Evolutionary conservation across 2,888 invertebrate species (phyloP), one percentile per base, ranked within the genome.

Genomic region (Eueremaeus valkanovi): DNA sequence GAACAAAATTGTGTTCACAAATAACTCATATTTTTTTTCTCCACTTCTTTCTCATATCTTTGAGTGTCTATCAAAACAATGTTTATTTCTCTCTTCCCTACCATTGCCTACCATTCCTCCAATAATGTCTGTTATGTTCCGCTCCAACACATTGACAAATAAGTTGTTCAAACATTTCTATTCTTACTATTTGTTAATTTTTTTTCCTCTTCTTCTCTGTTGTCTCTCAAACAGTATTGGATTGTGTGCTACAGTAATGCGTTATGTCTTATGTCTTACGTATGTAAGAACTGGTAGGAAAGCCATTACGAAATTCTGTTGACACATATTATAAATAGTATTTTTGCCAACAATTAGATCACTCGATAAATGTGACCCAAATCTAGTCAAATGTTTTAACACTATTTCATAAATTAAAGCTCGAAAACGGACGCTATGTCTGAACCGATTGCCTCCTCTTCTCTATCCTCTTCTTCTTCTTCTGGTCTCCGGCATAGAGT

Each of bases 311-410:
- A 16, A 58, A 29, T 58, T 58, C 24, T 58, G 58, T 51, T 58
- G 58, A 58, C 58, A 58, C 27, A 58, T 58, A 58, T 58, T 27
- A 58, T 27, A 27, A 58, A 29, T 29, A 58, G 24, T 9, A 29
- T 58, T 27, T 58, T 58, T 58, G 29, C 29, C 9, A 24, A 58
- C 58, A 58, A 58, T 58, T 58, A 58, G 58, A 58, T 58, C 58
- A 58, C 27, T 58, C 24, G 24, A 58, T 58, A 58, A 58, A n/a
- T 58, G 3, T 58, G 58, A 58, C 58, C 58, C 29, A 58, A 58
- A 58, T 58, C 24, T 58, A 58, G 58, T 11, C 16, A 6, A 18
- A n/a, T n/a, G 45, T 45, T 58, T 58, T 24, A 24, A 58, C 58
- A 58, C 58, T 58, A 58, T 58, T 58, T 58, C 58, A 9, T 24